A percentile compares a stretch with the other conserved stretches of the same genome.
These are phyloP conservation scores for Colaptes auratus DNA, from an alignment of 2,113 vertebrate genomes.

Conservation along the genomic window DNA sequence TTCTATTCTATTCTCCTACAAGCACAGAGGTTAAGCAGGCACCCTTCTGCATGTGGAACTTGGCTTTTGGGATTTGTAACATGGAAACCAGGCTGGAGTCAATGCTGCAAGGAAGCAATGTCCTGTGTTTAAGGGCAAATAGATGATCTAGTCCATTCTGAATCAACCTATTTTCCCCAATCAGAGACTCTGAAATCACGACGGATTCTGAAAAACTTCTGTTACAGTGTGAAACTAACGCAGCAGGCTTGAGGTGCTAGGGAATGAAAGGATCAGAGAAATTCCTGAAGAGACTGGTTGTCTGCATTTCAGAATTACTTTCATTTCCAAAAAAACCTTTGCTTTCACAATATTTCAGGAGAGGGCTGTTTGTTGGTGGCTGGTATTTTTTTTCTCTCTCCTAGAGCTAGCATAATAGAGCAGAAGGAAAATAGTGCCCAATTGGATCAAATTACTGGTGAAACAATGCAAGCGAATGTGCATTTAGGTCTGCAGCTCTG, in stretches of 20 bases:
- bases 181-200: not conserved
- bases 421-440: conserved; percentile 46
- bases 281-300: not conserved
- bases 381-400: not conserved
- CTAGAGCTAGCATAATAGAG: conserved; percentile 31
- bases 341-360: conserved; percentile 38
- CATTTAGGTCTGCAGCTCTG: conserved; percentile 71
- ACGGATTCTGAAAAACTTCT: too few species aligned
- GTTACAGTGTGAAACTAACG: too few species aligned
- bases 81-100: not conserved
- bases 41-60: accelerated
- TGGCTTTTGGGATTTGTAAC: not conserved
- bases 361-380: not conserved
- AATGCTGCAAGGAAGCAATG: not conserved
- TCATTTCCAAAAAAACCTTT: conserved; percentile 24
- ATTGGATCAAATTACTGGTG: conserved; percentile 72
- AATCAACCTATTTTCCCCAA: not conserved
- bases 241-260: not conserved
- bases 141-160: not conserved
- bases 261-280: not conserved
- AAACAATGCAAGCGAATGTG: conserved; percentile 66
- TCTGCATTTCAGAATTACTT: not conserved
- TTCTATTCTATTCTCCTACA: too few species aligned
- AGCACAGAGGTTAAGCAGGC: not conserved
- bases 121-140: not conserved